Percentiles rank a stretch among this genome's conserved stretches.
phyloP scores from a whole-genome alignment of 2,797 vertebrate genomes.

The Megaceryle alcyon region DNA sequence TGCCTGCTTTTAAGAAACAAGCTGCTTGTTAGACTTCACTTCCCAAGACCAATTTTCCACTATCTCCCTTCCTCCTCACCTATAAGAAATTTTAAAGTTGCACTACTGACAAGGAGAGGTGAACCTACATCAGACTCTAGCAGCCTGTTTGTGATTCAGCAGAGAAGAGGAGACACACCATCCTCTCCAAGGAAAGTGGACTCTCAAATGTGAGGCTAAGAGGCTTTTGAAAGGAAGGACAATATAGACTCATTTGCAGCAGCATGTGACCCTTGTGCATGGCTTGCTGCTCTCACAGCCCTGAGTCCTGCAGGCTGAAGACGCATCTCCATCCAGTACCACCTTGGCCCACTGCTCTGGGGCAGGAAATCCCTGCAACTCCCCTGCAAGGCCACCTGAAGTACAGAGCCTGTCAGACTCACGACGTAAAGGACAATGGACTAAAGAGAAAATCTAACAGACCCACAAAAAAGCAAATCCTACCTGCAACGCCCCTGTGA shows the following conservation, averaged over 20 bases:
- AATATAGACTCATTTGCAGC: neutral
- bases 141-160: neutral
- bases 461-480: neutral
- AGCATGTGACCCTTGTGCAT: neutral
- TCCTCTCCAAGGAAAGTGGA: neutral
- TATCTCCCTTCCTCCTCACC: neutral
- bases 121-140: neutral
- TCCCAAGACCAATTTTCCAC: neutral
- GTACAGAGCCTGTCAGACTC: neutral
- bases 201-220: neutral
- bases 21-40: neutral
- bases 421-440: neutral
- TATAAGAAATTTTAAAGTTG: neutral
- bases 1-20: neutral
- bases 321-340: neutral
- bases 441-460: neutral
- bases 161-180: neutral
- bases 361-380: neutral
- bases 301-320: accelerated
- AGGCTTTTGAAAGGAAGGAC: neutral
- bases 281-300: neutral
- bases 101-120: neutral
- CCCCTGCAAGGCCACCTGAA: neutral
- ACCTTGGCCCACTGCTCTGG: neutral
- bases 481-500: neutral